Evolutionary conservation across 1,140 invertebrate genomes (phyloP), one percentile per base, ranked within the genome.

Genomic region (Rhagoletis pomonella): DNA sequence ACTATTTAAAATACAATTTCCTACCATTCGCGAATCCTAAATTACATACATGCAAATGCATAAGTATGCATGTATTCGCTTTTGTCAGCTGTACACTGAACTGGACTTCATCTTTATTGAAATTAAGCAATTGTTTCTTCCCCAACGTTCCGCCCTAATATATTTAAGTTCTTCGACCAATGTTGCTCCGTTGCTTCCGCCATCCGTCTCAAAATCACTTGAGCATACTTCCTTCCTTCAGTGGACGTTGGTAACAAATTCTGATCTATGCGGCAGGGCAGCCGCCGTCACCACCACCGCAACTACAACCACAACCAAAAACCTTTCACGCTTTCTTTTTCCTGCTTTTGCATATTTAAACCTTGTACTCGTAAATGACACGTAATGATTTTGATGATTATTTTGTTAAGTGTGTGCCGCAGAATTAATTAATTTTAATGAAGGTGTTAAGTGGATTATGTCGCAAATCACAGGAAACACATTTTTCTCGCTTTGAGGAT

Each of bases 361-460:
- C 19, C 14, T 50, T 44, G 9, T 42, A 7, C 58, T 10, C 42
- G 58, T 62, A 29, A 60, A 86, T 44, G 58, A 29, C n/a, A 17
- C n/a, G 29, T 86, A 62, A 59, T 86, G 85, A 86, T 86, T 86
- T 86, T 58, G 50, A 47, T 77, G 50, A 55, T 50, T 81, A 81
- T 58, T 81, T 12, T 17, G 17, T 50, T n/a, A 55, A 81, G 73
- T 81, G n/a, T 86, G 85, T 86, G 85, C 59, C 10, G 29, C 58
- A 44, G 85, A 62, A 86, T 86, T 62, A 86, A 86, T 86, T 86
- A 86, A 44, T 86, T 86, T 59, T 62, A 86, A 86, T 86, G 85
- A 65, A 86, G 59, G 85, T 86, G 85, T 86, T 86, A 86, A 86
- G 29, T 86, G 85, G 85, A 55, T 55, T 58, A 81, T 5, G 73